Percentiles rank a stretch among this genome's conserved stretches.
These are phyloP conservation scores for Panurus biarmicus DNA, from an alignment of 2,113 vertebrate genomes.

Conservation along the genomic window DNA sequence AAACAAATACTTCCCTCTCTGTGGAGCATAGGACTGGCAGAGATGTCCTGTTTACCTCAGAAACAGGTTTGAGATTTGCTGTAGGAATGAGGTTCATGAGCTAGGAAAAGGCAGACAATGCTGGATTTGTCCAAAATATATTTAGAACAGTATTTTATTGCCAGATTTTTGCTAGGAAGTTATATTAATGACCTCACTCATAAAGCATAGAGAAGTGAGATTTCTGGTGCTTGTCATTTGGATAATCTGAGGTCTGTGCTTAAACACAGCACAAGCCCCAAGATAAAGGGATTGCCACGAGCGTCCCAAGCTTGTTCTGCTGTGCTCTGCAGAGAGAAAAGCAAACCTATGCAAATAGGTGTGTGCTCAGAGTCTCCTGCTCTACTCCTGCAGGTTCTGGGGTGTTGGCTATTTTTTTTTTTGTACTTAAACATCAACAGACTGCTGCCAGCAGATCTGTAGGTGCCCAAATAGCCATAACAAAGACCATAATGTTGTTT, in stretches of 20 bases:
- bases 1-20: neutral
- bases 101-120: neutral
- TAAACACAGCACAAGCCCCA: neutral
- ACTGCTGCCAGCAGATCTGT: neutral
- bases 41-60: neutral
- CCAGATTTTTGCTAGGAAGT: neutral
- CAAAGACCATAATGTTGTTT: neutral
- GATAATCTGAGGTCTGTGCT: neutral
- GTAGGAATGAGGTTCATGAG: neutral
- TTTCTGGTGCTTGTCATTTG: neutral
- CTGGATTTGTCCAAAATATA: neutral
- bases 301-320: neutral
- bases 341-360: neutral
- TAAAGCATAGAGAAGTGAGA: neutral
- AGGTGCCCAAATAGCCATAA: neutral
- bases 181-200: neutral
- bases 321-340: neutral
- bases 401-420: neutral
- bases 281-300: neutral
- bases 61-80: neutral
- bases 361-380: neutral
- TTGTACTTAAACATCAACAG: neutral
- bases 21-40: neutral
- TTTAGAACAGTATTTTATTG: neutral
- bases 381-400: neutral